These are phyloP conservation scores for Achlya flavicornis DNA, from an alignment of 2,888 invertebrate species.

Conservation along the genomic window DNA sequence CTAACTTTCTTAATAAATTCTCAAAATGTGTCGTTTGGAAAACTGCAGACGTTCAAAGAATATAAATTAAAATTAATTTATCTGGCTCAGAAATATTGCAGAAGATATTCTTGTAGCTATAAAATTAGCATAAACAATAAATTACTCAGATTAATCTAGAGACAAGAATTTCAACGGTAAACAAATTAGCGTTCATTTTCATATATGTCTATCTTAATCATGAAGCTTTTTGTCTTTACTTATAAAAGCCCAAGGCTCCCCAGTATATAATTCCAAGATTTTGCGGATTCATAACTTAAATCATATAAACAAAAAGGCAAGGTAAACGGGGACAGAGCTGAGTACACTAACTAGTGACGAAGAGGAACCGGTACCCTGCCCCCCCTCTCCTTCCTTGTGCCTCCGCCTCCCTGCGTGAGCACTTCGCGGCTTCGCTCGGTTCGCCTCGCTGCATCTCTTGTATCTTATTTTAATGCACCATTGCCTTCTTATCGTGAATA, in stretches of 20 bases:
- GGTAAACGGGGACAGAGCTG: slow-evolving; percentile 67
- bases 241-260: background rate
- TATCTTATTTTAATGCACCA: slow-evolving; percentile 55
- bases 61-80: background rate
- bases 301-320: slow-evolving; percentile 45
- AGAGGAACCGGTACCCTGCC: slow-evolving; percentile 58
- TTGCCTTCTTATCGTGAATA: slow-evolving; percentile 37
- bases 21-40: background rate
- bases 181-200: no score
- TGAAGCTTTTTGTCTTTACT: no score
- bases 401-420: slow-evolving; percentile 28
- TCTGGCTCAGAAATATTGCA: background rate
- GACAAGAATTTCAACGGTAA: no score
- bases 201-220: no score
- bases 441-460: slow-evolving; percentile 63
- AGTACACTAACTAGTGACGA: slow-evolving; percentile 57
- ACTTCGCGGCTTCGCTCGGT: slow-evolving; percentile 33
- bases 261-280: background rate
- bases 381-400: slow-evolving; percentile 33
- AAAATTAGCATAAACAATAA: background rate
- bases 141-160: background rate
- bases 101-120: background rate
- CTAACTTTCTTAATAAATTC: background rate
- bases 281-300: background rate
- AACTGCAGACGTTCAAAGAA: background rate